phyloP scores from a whole-genome alignment of 2,113 vertebrate genomes.

The Felis catus region F.catus_Fca126_mat1.0 CM031416.1:34633001-34633500 shows the following conservation, averaged over 20 bases:
- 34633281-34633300: not conserved
- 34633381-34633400: too few relatives aligned
- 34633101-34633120: rapidly evolving
- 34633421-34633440: not conserved
- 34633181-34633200: not conserved
- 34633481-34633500: not conserved
- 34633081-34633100: not conserved
- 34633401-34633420: not conserved
- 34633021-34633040: not conserved
- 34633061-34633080: not conserved
- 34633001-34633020: rapidly evolving
- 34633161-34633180: not conserved
- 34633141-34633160: not conserved
- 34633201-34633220: not conserved
- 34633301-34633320: not conserved
- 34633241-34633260: not conserved
- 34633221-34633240: not conserved
- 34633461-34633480: not conserved
- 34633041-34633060: slow-evolving; percentile 2
- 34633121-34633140: not conserved
- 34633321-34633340: not conserved
- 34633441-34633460: not conserved
- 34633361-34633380: not conserved
- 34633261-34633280: not conserved
- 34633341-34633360: not conserved